phyloP scores from a whole-genome alignment of 2,797 vertebrate species.

The Scomberomorus guttatus region DNA sequence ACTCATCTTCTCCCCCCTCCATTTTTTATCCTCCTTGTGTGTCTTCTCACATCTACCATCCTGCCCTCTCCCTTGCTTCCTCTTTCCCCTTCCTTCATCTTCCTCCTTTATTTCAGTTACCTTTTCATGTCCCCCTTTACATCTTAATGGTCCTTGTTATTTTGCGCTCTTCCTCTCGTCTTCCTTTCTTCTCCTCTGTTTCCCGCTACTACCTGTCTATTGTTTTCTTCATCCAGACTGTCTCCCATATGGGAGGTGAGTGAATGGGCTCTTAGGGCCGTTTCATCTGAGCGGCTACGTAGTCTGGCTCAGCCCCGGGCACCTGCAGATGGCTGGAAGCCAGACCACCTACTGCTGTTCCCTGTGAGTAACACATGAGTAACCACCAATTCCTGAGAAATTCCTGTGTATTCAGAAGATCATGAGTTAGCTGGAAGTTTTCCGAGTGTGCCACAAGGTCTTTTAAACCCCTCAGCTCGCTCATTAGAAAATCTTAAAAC shows the following conservation, averaged over 20 bases:
- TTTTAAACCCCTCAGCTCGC: not conserved
- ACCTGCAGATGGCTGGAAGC: slow-evolving; percentile 72
- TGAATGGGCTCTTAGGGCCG: slow-evolving; percentile 72
- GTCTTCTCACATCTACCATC: not conserved
- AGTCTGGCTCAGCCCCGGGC: slow-evolving; percentile 71
- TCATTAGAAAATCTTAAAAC: not conserved
- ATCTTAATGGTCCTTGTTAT: too few species aligned
- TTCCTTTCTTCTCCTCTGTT: not conserved
- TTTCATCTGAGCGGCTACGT: slow-evolving; percentile 73
- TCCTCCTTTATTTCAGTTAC: not conserved
- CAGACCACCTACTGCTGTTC: slow-evolving; percentile 46
- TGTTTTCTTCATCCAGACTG: slow-evolving; percentile 46
- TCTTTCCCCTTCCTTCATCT: not conserved
- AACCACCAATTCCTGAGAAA: not conserved
- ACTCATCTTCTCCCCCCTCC: not conserved
- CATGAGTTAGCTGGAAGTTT: not conserved
- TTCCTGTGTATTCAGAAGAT: not conserved
- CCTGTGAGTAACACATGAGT: slow-evolving; percentile 75
- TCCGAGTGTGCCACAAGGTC: not conserved
- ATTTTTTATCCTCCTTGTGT: not conserved
- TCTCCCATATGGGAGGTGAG: slow-evolving; percentile 79
- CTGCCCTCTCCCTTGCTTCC: not conserved
- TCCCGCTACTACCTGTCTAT: not conserved
- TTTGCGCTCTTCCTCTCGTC: not conserved
- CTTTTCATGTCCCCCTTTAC: not conserved